phyloP scores from a whole-genome alignment of 1,140 invertebrate species.

The Yoshiicerus persimilis region DNA sequence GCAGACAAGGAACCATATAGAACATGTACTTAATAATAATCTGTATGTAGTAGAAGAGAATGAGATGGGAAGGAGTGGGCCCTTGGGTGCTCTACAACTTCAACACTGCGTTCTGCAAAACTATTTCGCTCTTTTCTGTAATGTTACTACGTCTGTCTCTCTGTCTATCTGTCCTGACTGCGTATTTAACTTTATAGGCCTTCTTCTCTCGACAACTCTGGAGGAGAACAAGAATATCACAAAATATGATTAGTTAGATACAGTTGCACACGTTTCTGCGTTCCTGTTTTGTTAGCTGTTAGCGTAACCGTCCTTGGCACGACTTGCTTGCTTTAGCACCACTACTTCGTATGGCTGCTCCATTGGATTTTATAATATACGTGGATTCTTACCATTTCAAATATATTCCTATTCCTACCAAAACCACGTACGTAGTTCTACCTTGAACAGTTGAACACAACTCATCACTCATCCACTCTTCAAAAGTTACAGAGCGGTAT shows the following conservation, averaged over 20 bases:
- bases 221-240: background rate
- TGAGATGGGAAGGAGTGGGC: slow-evolving; percentile 5
- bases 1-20: background rate
- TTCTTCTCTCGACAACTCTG: background rate
- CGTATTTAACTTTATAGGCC: background rate
- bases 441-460: background rate
- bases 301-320: background rate
- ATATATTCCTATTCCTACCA: too few relatives aligned
- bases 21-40: slow-evolving; percentile 4
- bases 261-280: background rate
- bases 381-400: too few relatives aligned
- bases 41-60: background rate
- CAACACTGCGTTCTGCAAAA: background rate
- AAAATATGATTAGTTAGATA: background rate
- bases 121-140: background rate
- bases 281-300: background rate
- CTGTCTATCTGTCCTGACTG: background rate
- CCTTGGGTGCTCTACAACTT: background rate
- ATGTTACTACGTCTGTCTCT: background rate
- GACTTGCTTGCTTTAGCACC: background rate
- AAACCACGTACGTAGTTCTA: background rate
- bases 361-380: background rate
- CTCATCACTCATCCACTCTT: background rate
- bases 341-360: background rate
- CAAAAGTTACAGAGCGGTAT: background rate